Evolutionary conservation across 2,113 vertebrate genomes (phyloP).

Genomic region (Pantherophis guttatus): DNA sequence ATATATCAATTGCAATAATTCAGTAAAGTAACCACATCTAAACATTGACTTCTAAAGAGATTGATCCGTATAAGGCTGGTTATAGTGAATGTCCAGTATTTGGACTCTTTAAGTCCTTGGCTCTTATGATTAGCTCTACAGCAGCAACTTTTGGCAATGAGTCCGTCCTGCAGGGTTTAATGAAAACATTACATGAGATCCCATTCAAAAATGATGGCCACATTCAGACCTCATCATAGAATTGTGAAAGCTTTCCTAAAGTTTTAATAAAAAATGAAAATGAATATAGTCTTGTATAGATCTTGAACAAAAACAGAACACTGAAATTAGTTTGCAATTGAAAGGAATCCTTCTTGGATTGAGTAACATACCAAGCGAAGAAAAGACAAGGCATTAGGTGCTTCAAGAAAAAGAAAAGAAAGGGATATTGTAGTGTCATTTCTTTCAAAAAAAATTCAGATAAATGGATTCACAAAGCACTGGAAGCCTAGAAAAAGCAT

Average conservation of each 20-base stretch:
- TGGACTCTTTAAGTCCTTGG: neutral
- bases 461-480: neutral
- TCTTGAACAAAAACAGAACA: neutral
- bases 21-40: neutral
- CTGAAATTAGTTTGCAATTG: neutral
- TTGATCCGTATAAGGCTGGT: neutral
- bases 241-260: slow-evolving; percentile 45
- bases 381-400: neutral
- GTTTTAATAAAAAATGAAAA: slow-evolving; percentile 53
- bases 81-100: neutral
- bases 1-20: neutral
- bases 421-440: slow-evolving; percentile 8
- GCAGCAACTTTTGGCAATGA: neutral
- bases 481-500: neutral
- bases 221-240: slow-evolving; percentile 22
- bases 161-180: neutral
- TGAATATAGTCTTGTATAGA: slow-evolving; percentile 20
- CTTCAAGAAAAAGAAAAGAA: neutral
- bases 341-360: neutral
- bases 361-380: neutral
- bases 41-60: neutral
- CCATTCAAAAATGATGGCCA: neutral
- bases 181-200: neutral
- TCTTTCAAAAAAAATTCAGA: neutral
- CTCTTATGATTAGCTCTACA: neutral